These are phyloP conservation scores for Oryzias curvinotus DNA, from an alignment of 2,113 vertebrate species.

Conservation along the genomic window DNA sequence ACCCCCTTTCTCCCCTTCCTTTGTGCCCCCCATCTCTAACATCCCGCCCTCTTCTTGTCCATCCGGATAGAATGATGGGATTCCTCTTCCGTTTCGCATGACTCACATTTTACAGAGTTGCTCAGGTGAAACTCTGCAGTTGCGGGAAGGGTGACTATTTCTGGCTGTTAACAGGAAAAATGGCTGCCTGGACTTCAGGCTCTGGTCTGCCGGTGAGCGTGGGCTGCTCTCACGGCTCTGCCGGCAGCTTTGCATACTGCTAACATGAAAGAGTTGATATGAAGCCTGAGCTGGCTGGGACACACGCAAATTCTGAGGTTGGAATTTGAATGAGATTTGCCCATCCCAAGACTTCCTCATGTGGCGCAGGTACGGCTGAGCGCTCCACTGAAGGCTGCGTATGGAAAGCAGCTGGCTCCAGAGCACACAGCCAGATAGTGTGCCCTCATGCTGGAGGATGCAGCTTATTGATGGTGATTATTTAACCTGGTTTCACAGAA, in stretches of 20 bases:
- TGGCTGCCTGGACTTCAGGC: too few species aligned
- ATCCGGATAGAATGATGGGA: too few species aligned
- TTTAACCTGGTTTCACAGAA: constrained; percentile 8
- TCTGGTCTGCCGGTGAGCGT: too few species aligned
- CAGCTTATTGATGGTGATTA: neutral
- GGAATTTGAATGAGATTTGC: constrained; percentile 83
- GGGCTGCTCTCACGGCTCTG: too few species aligned
- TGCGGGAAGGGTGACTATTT: too few species aligned
- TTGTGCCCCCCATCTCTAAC: too few species aligned
- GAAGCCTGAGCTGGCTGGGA: constrained; percentile 58
- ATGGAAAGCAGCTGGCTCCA: constrained; percentile 71
- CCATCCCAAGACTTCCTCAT: constrained; percentile 79
- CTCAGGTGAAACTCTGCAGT: too few species aligned
- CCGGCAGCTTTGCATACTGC: constrained; percentile 74
- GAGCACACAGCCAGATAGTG: constrained; percentile 22
- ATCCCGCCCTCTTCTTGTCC: too few species aligned
- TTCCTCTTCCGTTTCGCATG: too few species aligned
- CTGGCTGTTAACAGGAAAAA: too few species aligned
- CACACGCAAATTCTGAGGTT: constrained; percentile 78
- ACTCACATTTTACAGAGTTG: too few species aligned
- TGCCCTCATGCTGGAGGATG: neutral
- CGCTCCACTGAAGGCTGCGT: constrained; percentile 74
- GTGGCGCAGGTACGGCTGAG: constrained; percentile 64
- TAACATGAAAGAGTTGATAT: constrained; percentile 79
- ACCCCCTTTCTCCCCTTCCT: too few species aligned